phyloP scores from a whole-genome alignment of 2,113 vertebrate genomes.

The Alligator sinensis region DNA sequence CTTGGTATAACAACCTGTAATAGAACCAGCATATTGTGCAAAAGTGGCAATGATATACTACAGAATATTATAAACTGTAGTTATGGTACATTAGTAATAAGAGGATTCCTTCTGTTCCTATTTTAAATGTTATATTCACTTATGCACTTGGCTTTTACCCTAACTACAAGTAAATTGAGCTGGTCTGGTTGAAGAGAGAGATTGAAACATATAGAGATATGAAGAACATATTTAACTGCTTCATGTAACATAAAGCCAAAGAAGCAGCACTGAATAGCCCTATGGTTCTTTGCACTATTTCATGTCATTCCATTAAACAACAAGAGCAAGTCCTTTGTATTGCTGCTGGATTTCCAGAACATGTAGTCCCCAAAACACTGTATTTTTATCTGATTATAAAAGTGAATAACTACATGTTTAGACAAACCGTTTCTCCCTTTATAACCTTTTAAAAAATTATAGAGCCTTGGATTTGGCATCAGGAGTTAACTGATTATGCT shows the following conservation, averaged over 20 bases:
- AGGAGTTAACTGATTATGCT: neutral
- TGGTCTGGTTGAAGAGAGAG: neutral
- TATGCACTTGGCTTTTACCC: neutral
- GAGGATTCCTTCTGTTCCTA: neutral
- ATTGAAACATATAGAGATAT: neutral
- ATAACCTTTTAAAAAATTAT: neutral
- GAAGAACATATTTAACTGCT: neutral
- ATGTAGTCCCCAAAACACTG: neutral
- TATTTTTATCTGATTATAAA: neutral
- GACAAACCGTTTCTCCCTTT: neutral
- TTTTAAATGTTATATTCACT: neutral
- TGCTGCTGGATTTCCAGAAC: neutral
- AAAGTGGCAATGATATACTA: neutral
- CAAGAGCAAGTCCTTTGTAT: neutral
- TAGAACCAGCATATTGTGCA: neutral
- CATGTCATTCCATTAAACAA: neutral
- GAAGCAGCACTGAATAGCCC: accelerated
- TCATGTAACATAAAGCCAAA: neutral
- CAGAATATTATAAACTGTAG: neutral
- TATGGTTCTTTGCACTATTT: neutral
- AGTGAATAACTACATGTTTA: neutral
- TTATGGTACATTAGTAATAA: neutral
- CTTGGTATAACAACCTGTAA: neutral
- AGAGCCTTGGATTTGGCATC: neutral
- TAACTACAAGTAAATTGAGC: neutral